Conservation (phyloP, 2,888 invertebrate genomes). For the Poecilobothrus nobilitatus region DNA sequence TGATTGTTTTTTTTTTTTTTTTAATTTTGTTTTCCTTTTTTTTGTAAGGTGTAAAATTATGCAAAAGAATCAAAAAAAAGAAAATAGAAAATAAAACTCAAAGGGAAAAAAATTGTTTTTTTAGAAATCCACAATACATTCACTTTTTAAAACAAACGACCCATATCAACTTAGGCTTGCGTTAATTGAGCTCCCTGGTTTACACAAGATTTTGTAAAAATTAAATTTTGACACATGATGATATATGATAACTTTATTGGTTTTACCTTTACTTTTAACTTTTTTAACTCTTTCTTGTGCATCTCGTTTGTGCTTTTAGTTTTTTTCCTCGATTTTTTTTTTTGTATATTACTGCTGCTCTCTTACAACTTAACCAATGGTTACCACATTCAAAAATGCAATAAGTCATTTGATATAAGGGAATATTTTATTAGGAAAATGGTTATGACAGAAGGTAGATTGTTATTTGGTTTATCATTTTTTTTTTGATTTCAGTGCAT, state of each 20-base stretch:
- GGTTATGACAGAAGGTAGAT: no score
- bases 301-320: background rate
- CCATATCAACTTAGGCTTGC: background rate
- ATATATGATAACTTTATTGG: slow-evolving; percentile 1
- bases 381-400: background rate
- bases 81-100: no score
- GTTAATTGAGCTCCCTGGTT: background rate
- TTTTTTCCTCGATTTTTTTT: background rate
- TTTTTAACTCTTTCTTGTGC: no score
- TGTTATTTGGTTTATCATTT: no score
- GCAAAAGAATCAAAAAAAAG: background rate
- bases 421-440: no score
- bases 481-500: no score
- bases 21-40: no score
- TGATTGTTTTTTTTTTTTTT: no score
- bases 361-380: no score
- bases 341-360: background rate
- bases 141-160: no score
- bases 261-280: background rate
- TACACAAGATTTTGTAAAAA: background rate
- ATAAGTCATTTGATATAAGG: background rate
- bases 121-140: no score
- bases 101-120: no score
- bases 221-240: slow-evolving; percentile 1
- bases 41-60: background rate